Evolutionary conservation across 2,797 vertebrate species (phyloP).

Genomic region (Phalloptychus januarius): DNA sequence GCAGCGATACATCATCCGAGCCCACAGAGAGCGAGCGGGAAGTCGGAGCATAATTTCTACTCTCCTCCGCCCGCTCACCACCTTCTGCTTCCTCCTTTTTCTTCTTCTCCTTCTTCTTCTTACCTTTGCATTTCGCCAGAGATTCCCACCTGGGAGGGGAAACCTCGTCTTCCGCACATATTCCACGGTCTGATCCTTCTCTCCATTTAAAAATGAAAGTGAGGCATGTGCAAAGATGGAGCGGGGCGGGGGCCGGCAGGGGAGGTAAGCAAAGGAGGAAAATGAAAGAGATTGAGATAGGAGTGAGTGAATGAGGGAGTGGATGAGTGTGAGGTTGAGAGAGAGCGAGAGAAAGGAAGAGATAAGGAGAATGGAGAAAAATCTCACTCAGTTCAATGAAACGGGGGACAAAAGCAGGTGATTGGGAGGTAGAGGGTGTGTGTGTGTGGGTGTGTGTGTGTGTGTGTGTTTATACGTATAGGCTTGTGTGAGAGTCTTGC

Average conservation of each 20-base stretch:
- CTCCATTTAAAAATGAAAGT: conserved; percentile 75
- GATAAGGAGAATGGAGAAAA: conserved; percentile 79
- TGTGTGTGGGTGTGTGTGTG: conserved; percentile 32
- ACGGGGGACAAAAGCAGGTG: conserved; percentile 71
- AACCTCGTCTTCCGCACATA: conserved; percentile 60
- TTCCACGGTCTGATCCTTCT: conserved; percentile 60
- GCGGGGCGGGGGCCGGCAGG: conserved; percentile 18
- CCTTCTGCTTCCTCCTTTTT: conserved; percentile 27
- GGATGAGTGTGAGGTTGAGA: conserved; percentile 63
- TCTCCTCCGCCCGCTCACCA: conserved; percentile 31
- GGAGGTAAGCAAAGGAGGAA: conserved; percentile 64
- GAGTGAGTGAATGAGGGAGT: conserved; percentile 66
- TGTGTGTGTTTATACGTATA: conserved; percentile 15
- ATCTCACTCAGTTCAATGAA: conserved; percentile 75
- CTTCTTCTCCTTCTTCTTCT: conserved; percentile 20
- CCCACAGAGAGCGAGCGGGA: conserved; percentile 25
- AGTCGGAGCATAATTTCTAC: conserved; percentile 84
- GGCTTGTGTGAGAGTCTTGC: conserved; percentile 39
- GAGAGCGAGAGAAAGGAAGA: conserved; percentile 70
- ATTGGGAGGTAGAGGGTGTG: conserved; percentile 54
- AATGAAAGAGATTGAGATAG: conserved; percentile 79
- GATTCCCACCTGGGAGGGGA: conserved; percentile 68
- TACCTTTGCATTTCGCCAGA: conserved; percentile 50
- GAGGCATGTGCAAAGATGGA: conserved; percentile 54
- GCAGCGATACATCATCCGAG: conserved; percentile 97